phyloP scores from a whole-genome alignment of 2,888 invertebrate genomes.

The Conomelus anceps region DNA sequence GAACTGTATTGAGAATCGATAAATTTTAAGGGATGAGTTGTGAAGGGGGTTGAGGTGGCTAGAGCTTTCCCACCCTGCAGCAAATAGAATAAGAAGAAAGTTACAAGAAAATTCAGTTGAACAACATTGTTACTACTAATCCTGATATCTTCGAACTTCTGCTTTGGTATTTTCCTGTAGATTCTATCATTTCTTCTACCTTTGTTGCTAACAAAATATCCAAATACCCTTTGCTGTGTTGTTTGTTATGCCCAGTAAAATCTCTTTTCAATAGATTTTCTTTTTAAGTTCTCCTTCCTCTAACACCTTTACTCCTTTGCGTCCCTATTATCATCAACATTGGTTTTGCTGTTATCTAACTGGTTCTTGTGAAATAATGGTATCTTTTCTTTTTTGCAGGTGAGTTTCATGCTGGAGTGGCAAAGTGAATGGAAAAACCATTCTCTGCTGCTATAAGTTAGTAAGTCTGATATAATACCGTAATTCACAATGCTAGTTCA shows the following conservation, averaged over 20 bases:
- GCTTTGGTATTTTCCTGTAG: background rate
- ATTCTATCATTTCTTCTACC: background rate
- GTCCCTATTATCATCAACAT: background rate
- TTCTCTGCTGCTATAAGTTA: background rate
- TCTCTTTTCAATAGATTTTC: background rate
- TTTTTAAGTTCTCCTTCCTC: background rate
- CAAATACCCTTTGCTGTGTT: background rate
- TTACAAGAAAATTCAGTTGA: background rate
- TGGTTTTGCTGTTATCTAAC: background rate
- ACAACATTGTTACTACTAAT: background rate
- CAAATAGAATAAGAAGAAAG: background rate
- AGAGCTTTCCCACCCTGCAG: background rate
- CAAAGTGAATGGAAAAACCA: background rate
- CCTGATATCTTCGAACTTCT: background rate
- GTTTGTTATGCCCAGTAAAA: background rate
- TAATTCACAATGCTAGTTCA: too few species aligned
- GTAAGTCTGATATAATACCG: background rate
- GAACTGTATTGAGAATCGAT: background rate
- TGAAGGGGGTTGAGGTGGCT: background rate
- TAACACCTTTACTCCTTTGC: background rate
- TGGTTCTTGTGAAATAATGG: background rate
- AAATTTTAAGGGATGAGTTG: background rate
- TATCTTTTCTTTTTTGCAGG: background rate
- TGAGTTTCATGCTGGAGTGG: background rate
- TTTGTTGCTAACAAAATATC: background rate